Conservation (phyloP, 2,113 vertebrate species). For the Chitala chitala region DNA sequence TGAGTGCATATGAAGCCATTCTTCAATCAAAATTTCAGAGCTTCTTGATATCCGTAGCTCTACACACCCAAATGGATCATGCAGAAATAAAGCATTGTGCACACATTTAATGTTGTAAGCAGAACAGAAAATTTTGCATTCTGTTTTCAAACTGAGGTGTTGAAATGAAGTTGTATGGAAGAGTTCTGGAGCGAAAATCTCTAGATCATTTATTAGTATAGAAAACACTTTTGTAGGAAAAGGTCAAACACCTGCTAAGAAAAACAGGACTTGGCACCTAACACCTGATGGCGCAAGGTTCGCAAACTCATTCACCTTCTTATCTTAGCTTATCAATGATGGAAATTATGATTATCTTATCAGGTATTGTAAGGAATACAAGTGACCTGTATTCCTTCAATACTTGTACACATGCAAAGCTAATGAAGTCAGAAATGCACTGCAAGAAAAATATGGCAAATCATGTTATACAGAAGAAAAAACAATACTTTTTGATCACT, state of each 20-base stretch:
- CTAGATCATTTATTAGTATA: neutral
- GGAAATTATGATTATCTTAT: slow-evolving; percentile 19
- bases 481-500: neutral
- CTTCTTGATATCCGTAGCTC: neutral
- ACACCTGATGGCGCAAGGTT: neutral
- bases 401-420: too few relatives aligned
- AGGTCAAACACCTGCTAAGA: neutral
- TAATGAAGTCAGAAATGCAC: too few relatives aligned
- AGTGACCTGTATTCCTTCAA: too few relatives aligned
- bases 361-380: too few relatives aligned
- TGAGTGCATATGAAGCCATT: too few relatives aligned
- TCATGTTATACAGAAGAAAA: neutral
- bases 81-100: too few relatives aligned
- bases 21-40: neutral
- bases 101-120: too few relatives aligned
- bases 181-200: too few relatives aligned
- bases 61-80: too few relatives aligned
- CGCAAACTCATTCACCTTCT: neutral
- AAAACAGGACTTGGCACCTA: neutral
- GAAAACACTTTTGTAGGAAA: neutral
- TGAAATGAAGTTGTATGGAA: neutral
- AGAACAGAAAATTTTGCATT: too few relatives aligned
- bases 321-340: too few relatives aligned
- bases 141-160: too few relatives aligned
- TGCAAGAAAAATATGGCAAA: neutral